Conservation (phyloP, 64 coral and sea anemone species). For the Astreopora myriophthalma region DNA sequence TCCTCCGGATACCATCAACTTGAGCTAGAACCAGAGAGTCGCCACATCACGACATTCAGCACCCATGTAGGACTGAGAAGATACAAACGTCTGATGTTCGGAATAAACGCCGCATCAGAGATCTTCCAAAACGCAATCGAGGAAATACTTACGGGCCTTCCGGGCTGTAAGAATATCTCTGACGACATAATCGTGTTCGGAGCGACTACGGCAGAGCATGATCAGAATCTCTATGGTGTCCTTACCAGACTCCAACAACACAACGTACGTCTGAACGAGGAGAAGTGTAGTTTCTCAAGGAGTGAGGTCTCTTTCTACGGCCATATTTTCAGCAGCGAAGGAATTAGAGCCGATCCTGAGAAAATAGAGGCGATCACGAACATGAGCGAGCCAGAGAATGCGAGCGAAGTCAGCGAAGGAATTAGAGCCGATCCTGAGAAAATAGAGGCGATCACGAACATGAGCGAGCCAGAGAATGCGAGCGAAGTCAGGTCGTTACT, state of each 20-base stretch:
- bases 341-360: no score
- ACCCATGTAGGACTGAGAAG: constrained; percentile 60
- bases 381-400: no score
- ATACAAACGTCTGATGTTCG: constrained; percentile 78
- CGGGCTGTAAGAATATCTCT: constrained; percentile 61
- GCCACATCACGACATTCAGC: constrained; percentile 63
- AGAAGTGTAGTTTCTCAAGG: constrained; percentile 60
- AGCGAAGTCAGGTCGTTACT: constrained; percentile 52
- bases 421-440: constrained; percentile 37
- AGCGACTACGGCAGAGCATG: constrained; percentile 36
- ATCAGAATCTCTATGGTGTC: constrained; percentile 49
- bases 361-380: no score
- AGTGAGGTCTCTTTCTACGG: constrained; percentile 57
- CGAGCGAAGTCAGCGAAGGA: no score
- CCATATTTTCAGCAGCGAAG: constrained; percentile 55
- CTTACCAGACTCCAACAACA: constrained; percentile 49
- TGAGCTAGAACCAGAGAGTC: constrained; percentile 66
- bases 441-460: constrained; percentile 53
- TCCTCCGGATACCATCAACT: constrained; percentile 79
- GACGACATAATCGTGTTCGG: constrained; percentile 76
- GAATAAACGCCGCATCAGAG: constrained; percentile 76
- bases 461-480: constrained; percentile 3
- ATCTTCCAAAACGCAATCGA: constrained; percentile 67
- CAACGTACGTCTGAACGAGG: constrained; percentile 55
- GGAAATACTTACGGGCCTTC: constrained; percentile 53